Evolutionary conservation across 2,113 vertebrate species (phyloP).

Genomic region (Scatophagus argus): DNA sequence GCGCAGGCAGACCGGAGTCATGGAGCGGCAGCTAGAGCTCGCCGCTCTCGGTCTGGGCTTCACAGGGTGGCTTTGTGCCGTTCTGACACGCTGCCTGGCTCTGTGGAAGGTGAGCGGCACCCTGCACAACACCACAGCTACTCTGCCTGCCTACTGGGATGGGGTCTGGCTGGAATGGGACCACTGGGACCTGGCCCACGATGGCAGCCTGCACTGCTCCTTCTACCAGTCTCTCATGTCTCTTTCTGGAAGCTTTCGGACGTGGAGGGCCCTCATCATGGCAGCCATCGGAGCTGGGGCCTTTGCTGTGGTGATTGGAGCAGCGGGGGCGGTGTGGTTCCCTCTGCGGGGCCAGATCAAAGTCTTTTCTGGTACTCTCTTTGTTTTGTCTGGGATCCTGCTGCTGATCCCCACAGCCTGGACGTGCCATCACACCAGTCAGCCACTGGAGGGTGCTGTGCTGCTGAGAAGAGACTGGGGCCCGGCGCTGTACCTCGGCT

Average conservation of each 20-base stretch:
- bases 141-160: slow-evolving; percentile 91
- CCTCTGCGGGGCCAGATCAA: slow-evolving; percentile 74
- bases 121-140: slow-evolving; percentile 84
- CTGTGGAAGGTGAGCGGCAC: slow-evolving; percentile 90
- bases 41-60: slow-evolving; percentile 66
- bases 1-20: slow-evolving; percentile 56
- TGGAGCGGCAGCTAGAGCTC: slow-evolving; percentile 76
- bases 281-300: slow-evolving; percentile 78
- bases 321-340: slow-evolving; percentile 84
- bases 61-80: slow-evolving; percentile 79
- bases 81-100: slow-evolving; percentile 88
- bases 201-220: slow-evolving; percentile 91
- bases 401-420: slow-evolving; percentile 88
- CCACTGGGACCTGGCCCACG: slow-evolving; percentile 87
- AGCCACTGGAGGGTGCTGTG: slow-evolving; percentile 84
- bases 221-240: slow-evolving; percentile 90
- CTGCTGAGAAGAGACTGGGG: slow-evolving; percentile 87
- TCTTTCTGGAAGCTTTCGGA: slow-evolving; percentile 86
- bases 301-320: slow-evolving; percentile 78
- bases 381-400: slow-evolving; percentile 83
- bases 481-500: slow-evolving; percentile 89
- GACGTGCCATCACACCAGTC: slow-evolving; percentile 86
- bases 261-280: slow-evolving; percentile 87
- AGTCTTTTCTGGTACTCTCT: slow-evolving; percentile 81
- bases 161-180: slow-evolving; percentile 94